Evolutionary conservation across 2,888 invertebrate genomes (phyloP).

Genomic region (Euzophera pinguis): DNA sequence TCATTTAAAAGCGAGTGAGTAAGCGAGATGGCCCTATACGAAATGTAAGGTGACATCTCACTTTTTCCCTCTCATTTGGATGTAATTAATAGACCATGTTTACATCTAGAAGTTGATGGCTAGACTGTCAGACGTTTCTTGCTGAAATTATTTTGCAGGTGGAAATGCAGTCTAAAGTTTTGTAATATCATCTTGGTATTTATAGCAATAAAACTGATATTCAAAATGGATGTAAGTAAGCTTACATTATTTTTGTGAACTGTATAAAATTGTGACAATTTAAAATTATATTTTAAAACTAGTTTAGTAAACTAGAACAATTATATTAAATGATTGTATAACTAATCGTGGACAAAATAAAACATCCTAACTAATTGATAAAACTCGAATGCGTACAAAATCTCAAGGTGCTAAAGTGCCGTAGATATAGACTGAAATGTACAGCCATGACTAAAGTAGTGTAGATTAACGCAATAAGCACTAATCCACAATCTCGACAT

Average conservation of each 20-base stretch:
- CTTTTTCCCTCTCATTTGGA: no score
- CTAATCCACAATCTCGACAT: slow-evolving; percentile 41
- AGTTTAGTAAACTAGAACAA: background rate
- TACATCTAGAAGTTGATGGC: no score
- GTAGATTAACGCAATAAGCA: slow-evolving; percentile 37
- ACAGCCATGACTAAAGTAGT: slow-evolving; percentile 66
- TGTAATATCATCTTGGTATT: background rate
- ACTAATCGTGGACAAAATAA: slow-evolving; percentile 15
- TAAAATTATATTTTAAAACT: background rate
- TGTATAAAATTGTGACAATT: no score
- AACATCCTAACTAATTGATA: slow-evolving; percentile 8
- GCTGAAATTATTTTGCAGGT: no score
- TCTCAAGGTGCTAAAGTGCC: slow-evolving; percentile 63
- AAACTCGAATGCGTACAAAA: slow-evolving; percentile 31
- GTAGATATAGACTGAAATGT: slow-evolving; percentile 70
- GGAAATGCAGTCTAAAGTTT: no score
- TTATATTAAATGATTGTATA: background rate
- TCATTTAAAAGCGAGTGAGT: no score
- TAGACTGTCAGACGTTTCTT: no score
- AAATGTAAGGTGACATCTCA: no score
- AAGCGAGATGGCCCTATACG: no score
- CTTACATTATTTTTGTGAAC: background rate
- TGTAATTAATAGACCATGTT: no score
- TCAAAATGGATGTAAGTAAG: background rate
- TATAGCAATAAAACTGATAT: background rate